Evolutionary conservation across 2,888 invertebrate genomes (phyloP), one percentile per base, ranked within the genome.

Genomic region (Urechis unicinctus): DNA sequence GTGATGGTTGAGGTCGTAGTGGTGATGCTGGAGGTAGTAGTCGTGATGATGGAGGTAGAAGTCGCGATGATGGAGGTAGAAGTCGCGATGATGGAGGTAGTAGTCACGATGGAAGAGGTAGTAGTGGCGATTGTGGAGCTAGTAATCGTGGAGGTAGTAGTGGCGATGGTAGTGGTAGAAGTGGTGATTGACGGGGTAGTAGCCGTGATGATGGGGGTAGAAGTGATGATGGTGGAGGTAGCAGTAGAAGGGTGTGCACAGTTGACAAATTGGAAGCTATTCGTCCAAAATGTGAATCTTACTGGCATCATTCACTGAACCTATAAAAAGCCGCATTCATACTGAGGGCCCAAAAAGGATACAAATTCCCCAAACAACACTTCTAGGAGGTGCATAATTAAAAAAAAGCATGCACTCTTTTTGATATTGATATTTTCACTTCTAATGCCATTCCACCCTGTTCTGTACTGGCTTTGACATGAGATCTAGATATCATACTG

Each of bases 21-120:
- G 22, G 29, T 52, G 4, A 24, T 43, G 3, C 9, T 44, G 9
- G 28, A 50, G 25, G 6, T 45, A 21, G 31, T 50, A 53, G 48
- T 53, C 28, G 48, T 53, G 30, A 31, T 53, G 30, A 24, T 50
- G 50, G 48, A 50, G 30, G 48, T 30, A 50, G 48, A 50, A 50
- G 31, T 30, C 50, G 48, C 50, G 30, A 31, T 48, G 26, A 28
- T 52, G 22, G 21, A 6, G 21, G 45, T 45, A 21, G 45, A 17
- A 21, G 45, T 45, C 6, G 21, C 22, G 21, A 21, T 45, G 22
- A 21, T 45, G 22, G 45, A 17, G 22, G 45, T 21, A 45, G 45
- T 45, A 21, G 45, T 45, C 6, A 21, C 21, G 22, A 21, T 21
- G 21, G 45, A 17, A 21, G 9, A 6, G 22, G 45, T 21, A 45